Conservation (phyloP, 1,140 invertebrate species). For the Pollicipes pollicipes region DNA sequence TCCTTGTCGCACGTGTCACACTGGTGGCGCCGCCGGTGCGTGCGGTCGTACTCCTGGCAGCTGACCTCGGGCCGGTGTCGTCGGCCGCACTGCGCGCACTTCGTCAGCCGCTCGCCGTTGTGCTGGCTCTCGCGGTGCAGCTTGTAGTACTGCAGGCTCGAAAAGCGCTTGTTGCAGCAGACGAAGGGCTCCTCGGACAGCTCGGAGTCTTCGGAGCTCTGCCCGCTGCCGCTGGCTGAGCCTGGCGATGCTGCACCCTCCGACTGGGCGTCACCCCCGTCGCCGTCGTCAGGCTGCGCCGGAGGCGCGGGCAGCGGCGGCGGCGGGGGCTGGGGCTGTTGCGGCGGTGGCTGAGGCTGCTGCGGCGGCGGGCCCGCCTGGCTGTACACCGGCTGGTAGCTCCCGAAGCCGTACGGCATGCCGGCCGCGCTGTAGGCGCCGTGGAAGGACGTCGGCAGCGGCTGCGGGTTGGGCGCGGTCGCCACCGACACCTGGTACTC, state of each 20-base stretch:
- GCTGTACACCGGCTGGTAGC: slow-evolving; percentile 18
- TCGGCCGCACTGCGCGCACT: slow-evolving; percentile 66
- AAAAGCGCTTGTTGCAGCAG: slow-evolving; percentile 66
- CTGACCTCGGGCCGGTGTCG: slow-evolving; percentile 46
- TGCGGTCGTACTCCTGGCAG: slow-evolving; percentile 48
- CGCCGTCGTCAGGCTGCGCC: slow-evolving; percentile 13
- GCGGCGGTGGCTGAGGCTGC: slow-evolving; percentile 2
- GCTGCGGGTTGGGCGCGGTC: slow-evolving; percentile 10
- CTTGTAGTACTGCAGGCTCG: slow-evolving; percentile 63
- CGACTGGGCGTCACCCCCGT: slow-evolving; percentile 17
- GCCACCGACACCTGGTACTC: slow-evolving; percentile 14
- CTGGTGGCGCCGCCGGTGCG: slow-evolving; percentile 72
- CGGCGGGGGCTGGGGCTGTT: background rate
- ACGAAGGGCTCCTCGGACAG: slow-evolving; percentile 30
- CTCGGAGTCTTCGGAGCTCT: slow-evolving; percentile 17
- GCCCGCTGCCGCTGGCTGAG: slow-evolving; percentile 18
- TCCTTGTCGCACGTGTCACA: slow-evolving; percentile 73
- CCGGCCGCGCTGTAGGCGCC: background rate
- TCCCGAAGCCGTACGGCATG: background rate
- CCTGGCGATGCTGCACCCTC: slow-evolving; percentile 13
- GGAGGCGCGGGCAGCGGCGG: background rate
- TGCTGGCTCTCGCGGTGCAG: slow-evolving; percentile 81
- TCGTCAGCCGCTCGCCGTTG: slow-evolving; percentile 63
- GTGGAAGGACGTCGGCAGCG: slow-evolving; percentile 7
- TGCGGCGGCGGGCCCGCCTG: slow-evolving; percentile 10